These are phyloP conservation scores for Syndactyla subalaris DNA, from an alignment of 2,797 vertebrate species.

Conservation along the genomic window DNA sequence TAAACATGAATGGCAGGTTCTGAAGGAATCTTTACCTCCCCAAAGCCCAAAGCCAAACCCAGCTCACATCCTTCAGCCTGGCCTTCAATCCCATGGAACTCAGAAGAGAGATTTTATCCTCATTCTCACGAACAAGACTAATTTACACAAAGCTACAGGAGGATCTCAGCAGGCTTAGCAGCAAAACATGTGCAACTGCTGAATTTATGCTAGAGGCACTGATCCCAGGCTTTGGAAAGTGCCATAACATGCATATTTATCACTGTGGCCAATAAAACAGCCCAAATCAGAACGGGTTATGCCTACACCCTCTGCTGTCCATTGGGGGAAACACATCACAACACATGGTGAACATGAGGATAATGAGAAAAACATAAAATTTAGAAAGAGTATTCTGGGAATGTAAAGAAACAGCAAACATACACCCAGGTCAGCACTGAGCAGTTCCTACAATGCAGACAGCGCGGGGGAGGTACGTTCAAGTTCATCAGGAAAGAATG, in stretches of 20 bases:
- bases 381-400: not conserved
- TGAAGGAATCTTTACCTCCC: not conserved
- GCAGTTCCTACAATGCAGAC: not conserved
- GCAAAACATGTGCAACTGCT: conserved; percentile 50
- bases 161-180: conserved; percentile 60
- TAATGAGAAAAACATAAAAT: conserved; percentile 35
- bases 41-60: not conserved
- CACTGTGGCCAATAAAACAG: not conserved
- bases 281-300: not conserved
- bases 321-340: not conserved
- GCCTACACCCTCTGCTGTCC: conserved; percentile 56
- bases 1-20: not conserved
- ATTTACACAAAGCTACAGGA: conserved; percentile 43
- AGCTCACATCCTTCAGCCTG: not conserved
- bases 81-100: not conserved
- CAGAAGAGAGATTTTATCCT: not conserved
- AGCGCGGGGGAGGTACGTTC: not conserved
- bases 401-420: conserved; percentile 30
- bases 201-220: conserved; percentile 41
- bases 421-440: not conserved
- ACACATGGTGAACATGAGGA: not conserved
- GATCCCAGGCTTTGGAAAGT: conserved; percentile 39
- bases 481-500: conserved; percentile 5
- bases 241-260: not conserved
- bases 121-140: conserved; percentile 8